Base-by-base conservation (phyloP, 2,113 vertebrate genomes). In the Anser brachyrhynchus region DNA sequence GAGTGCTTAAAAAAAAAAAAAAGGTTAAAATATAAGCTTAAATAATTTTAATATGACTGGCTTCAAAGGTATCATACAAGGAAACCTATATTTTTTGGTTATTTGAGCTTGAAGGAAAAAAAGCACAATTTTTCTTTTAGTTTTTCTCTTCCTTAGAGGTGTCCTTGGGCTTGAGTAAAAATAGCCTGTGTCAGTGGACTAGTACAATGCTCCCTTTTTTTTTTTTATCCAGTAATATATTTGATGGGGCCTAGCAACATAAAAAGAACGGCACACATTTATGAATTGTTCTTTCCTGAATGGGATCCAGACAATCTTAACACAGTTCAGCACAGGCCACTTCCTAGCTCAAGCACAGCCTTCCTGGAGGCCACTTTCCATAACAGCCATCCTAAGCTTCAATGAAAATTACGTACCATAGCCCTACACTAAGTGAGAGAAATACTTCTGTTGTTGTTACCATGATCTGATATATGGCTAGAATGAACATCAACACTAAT, bases 401-500 rank as follows among this genome's bases (percentile, higher is more conserved):
- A 44, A 25, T 44, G 46, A 83, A 89, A 93, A 84, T 58, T 15
- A 52, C 10, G 12, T 55, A 55, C 31, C 72, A 35, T 16, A 54
- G 49, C 19, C 26, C 59, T 25, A 39, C 5, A 17, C 46, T 3
- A 49, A 71, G 80, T 16, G 74, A 57, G n/a, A 67, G 70, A 64
- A 90, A 83, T 55, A 61, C 74, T 92, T 26, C 59, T 87, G 84
- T 2, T 81, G 84, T 9, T 74, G 77, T 44, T 71, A 23, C 57
- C 66, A 16, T 12, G 58, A 80, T 89, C 88, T 89, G 93, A 94
- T 37, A 5, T 2, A 62, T 3, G 43, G 80, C 49, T 39, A 59
- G 41, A 71, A 51, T 14, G 65, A 96, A 58, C 75, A 95, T 19
- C 91, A 93, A 55, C 93, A 35, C 75, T 15, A 43, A 96, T 94